Percentiles rank a stretch among this genome's conserved stretches.
Conservation (phyloP, 2,888 invertebrate species). For the Griposia aprilina region DNA sequence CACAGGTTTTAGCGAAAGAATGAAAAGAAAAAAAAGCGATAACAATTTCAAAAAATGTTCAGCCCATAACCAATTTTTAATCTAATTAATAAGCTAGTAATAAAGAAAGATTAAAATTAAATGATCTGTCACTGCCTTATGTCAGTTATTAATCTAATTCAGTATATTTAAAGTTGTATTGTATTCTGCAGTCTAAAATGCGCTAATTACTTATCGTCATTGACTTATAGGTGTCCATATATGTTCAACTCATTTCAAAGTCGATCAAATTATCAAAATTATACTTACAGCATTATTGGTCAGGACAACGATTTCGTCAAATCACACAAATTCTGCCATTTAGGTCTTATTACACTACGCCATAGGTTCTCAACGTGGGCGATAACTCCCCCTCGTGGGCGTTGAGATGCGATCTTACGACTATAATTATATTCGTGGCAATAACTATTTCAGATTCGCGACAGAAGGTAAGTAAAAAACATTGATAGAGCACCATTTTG, state of each 20-base stretch:
- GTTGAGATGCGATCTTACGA: too few relatives aligned
- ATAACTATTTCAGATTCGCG: too few relatives aligned
- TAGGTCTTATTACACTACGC: background rate
- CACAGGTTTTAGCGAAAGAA: constrained; percentile 18
- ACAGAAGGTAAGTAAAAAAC: too few relatives aligned
- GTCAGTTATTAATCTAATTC: background rate
- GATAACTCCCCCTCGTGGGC: too few relatives aligned
- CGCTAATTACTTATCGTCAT: constrained; percentile 5
- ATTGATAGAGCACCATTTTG: background rate
- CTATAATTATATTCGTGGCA: too few relatives aligned
- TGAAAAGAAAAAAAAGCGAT: background rate
- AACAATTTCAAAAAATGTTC: background rate
- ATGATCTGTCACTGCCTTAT: background rate
- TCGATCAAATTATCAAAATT: background rate
- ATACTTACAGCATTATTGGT: background rate
- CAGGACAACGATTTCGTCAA: background rate
- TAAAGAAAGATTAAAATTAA: background rate
- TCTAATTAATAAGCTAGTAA: background rate
- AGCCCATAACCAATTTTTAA: constrained; percentile 44
- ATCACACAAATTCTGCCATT: background rate
- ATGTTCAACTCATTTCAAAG: background rate
- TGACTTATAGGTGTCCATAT: background rate
- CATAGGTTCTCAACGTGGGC: too few relatives aligned
- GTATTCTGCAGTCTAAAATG: constrained; percentile 24
- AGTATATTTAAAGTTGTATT: background rate